phyloP scores from a whole-genome alignment of 1,140 invertebrate species.

The Meloidogyne floridensis region DNA sequence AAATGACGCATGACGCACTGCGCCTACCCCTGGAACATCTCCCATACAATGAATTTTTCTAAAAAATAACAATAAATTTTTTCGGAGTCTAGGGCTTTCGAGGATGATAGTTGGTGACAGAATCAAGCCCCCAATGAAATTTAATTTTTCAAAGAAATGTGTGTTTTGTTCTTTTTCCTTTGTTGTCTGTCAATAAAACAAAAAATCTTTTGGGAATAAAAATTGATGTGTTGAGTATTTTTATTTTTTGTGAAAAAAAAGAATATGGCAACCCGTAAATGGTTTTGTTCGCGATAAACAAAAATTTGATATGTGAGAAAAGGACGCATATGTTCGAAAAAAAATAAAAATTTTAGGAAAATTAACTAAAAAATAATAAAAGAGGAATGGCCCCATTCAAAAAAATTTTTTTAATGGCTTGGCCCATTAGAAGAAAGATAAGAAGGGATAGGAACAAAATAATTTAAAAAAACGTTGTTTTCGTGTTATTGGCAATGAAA shows the following conservation, averaged over 20 bases:
- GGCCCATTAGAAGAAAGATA: background rate
- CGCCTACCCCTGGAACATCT: too few species aligned
- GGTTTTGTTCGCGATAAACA: background rate
- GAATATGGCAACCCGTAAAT: background rate
- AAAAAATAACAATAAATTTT: too few species aligned
- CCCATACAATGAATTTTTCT: too few species aligned
- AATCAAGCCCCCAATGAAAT: too few species aligned
- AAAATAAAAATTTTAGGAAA: conserved; percentile 1
- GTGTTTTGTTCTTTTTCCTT: too few species aligned
- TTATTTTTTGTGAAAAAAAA: background rate
- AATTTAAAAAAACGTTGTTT: background rate
- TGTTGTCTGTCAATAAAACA: background rate
- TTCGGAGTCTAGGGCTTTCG: too few species aligned
- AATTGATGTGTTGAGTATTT: background rate
- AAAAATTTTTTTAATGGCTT: background rate
- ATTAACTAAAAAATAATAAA: background rate
- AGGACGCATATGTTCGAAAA: background rate
- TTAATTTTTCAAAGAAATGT: too few species aligned
- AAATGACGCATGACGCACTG: too few species aligned
- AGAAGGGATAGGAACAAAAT: background rate
- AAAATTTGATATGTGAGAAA: conserved; percentile 1
- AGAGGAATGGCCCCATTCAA: background rate
- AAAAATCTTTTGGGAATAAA: background rate
- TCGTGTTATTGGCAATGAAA: background rate
- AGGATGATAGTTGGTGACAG: too few species aligned